Conservation (phyloP, 2,888 invertebrate species). For the Neria commutata region DNA sequence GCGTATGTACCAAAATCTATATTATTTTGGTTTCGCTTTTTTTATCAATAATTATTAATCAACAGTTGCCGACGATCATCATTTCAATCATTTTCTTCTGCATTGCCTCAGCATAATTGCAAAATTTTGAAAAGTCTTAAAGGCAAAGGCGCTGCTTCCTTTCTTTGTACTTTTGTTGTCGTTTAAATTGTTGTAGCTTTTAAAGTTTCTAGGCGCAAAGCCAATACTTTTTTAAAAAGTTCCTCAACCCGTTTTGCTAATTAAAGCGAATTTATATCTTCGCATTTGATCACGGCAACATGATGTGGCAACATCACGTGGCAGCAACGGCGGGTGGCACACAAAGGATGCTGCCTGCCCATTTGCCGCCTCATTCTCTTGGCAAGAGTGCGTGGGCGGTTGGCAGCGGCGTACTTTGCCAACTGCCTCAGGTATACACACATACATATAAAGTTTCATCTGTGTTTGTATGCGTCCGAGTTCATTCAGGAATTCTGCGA, state of each 20-base stretch:
- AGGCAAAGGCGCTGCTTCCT: too few relatives aligned
- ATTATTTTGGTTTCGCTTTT: too few relatives aligned
- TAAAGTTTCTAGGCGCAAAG: not conserved
- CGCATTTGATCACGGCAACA: conserved; percentile 8
- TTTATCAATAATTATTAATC: conserved; percentile 20
- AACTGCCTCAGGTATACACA: too few relatives aligned
- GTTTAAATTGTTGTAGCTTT: not conserved
- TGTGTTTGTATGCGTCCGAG: not conserved
- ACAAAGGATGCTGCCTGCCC: not conserved
- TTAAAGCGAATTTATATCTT: conserved; percentile 16
- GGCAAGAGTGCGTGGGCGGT: conserved; percentile 2
- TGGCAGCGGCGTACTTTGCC: not conserved
- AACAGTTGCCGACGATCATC: not conserved
- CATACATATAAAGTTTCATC: not conserved
- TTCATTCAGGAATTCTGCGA: conserved; percentile 14
- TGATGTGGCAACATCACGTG: conserved; percentile 29
- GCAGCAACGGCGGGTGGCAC: conserved; percentile 26
- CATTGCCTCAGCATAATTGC: too few relatives aligned
- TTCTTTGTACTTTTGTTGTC: not conserved
- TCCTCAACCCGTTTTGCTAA: conserved; percentile 8
- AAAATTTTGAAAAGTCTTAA: too few relatives aligned
- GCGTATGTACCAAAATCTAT: not conserved
- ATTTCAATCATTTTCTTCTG: too few relatives aligned
- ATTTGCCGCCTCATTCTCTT: too few relatives aligned
- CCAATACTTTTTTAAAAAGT: conserved; percentile 20